These are phyloP conservation scores for Talpa occidentalis DNA, from an alignment of 2,113 vertebrate species.

Conservation along the genomic window DNA sequence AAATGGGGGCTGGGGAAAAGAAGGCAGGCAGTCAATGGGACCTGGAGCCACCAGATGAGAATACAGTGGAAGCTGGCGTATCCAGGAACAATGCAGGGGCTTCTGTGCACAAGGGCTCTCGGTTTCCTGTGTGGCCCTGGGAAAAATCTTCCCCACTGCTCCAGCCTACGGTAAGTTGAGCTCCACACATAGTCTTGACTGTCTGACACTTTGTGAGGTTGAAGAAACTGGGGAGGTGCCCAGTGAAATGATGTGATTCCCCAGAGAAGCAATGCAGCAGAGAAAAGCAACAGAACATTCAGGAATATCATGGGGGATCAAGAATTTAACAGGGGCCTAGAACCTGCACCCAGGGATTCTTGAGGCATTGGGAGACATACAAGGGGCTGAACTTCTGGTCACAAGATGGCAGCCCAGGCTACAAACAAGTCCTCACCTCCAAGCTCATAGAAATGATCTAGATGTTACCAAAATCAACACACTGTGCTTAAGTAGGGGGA, in stretches of 20 bases:
- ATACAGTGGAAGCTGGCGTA: neutral
- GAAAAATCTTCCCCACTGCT: neutral
- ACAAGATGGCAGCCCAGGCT: neutral
- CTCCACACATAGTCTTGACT: neutral
- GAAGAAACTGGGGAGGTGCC: neutral
- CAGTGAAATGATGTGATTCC: neutral
- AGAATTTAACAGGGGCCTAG: neutral
- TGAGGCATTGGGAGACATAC: neutral
- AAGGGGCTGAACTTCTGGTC: neutral
- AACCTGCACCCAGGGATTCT: neutral
- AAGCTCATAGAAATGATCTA: neutral
- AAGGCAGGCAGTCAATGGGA: neutral
- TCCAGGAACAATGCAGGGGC: too few relatives aligned
- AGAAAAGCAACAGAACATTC: neutral
- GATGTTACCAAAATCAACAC: neutral
- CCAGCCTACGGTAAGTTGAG: neutral
- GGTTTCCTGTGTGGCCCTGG: neutral
- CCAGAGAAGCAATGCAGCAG: neutral
- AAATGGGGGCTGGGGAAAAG: neutral
- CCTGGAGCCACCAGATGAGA: rapidly evolving
- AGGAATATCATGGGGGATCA: neutral
- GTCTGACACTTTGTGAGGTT: neutral
- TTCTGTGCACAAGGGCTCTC: neutral
- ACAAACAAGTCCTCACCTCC: neutral
- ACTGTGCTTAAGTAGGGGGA: rapidly evolving